Evolutionary conservation across 2,888 invertebrate genomes (phyloP).

Genomic region (Andrena bucephala): DNA sequence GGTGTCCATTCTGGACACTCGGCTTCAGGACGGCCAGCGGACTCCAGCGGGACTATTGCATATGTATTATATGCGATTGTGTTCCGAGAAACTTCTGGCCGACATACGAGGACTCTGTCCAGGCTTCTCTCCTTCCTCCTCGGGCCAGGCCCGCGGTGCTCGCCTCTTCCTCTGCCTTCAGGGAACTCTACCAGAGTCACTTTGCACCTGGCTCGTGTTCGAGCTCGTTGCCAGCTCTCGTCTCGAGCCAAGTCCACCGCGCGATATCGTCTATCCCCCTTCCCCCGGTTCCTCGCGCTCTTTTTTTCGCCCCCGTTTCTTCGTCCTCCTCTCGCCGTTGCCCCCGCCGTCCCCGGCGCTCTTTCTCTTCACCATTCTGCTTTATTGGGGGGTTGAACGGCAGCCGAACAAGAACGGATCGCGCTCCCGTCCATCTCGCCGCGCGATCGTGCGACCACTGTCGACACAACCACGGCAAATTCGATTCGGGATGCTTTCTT

Average conservation of each 20-base stretch:
- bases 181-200: constrained; percentile 77
- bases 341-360: neutral
- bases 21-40: constrained; percentile 71
- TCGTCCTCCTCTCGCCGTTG: neutral
- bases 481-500: constrained; percentile 44
- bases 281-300: neutral
- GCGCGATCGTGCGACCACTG: constrained; percentile 59
- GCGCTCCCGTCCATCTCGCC: constrained; percentile 56
- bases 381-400: constrained; percentile 39
- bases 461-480: constrained; percentile 58
- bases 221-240: constrained; percentile 59
- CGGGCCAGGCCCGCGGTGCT: constrained; percentile 16
- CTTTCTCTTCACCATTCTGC: neutral
- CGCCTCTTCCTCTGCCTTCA: constrained; percentile 58
- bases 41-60: constrained; percentile 79
- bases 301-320: constrained; percentile 10
- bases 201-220: constrained; percentile 81
- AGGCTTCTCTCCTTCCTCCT: constrained; percentile 60
- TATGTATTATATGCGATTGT: constrained; percentile 85
- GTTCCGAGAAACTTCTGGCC: constrained; percentile 82
- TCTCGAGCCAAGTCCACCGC: constrained; percentile 41
- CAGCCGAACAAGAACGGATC: constrained; percentile 14
- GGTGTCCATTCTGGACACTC: constrained; percentile 79
- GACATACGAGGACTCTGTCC: constrained; percentile 78
- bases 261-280: constrained; percentile 65